These are phyloP conservation scores for Corythoichthys haematopterus DNA, from an alignment of 2,113 vertebrate species.

Conservation along the genomic window DNA sequence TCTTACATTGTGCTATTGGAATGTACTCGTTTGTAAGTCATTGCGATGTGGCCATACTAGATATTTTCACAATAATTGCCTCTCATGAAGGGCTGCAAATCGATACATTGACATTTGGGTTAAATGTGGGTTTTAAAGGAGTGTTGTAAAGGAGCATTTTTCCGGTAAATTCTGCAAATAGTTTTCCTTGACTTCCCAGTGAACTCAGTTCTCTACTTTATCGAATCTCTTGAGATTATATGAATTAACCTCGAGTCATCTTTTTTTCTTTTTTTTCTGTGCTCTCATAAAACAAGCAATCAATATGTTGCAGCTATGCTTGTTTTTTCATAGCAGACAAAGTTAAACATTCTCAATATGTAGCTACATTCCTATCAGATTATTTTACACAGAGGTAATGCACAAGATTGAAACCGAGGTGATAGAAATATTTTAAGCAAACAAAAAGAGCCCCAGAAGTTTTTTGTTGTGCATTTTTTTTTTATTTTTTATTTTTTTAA, in stretches of 20 bases:
- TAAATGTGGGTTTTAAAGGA: neutral
- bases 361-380: neutral
- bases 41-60: neutral
- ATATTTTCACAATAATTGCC: neutral
- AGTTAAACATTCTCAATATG: neutral
- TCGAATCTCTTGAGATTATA: neutral
- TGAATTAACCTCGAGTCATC: slow-evolving; percentile 1
- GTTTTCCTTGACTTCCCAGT: slow-evolving; percentile 14
- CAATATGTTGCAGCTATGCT: neutral
- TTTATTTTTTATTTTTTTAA: too few species aligned
- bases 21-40: neutral
- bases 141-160: neutral
- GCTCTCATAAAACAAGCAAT: neutral
- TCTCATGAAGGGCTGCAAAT: neutral
- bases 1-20: neutral
- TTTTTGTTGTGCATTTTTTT: too few species aligned
- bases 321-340: neutral
- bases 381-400: neutral
- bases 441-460: too few species aligned
- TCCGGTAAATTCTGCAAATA: neutral
- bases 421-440: too few species aligned
- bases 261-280: neutral
- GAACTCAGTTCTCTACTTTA: slow-evolving; percentile 20
- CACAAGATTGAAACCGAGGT: neutral
- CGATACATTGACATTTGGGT: neutral